Conservation (phyloP, 2,888 invertebrate species). For the Ormyrus rosae region DNA sequence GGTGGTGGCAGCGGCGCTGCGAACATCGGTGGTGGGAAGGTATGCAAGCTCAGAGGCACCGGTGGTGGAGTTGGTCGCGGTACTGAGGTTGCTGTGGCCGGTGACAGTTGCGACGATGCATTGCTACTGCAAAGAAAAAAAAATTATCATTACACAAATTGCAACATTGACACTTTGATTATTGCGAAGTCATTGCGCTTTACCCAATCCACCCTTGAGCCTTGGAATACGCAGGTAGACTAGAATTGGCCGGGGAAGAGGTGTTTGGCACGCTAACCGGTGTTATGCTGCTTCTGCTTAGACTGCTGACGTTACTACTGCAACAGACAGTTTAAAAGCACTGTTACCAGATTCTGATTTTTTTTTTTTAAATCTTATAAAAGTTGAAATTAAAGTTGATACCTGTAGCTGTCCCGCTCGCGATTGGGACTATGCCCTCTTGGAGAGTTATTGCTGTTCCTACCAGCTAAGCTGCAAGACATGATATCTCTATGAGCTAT, state of each 20-base stretch:
- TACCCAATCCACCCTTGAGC: conserved; percentile 76
- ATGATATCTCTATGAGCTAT: conserved; percentile 77
- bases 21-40: conserved; percentile 82
- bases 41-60: conserved; percentile 77
- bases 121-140: conserved; percentile 66
- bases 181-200: conserved; percentile 17
- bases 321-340: conserved; percentile 64
- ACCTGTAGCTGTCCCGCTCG: conserved; percentile 93
- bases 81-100: conserved; percentile 77
- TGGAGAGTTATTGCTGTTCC: conserved; percentile 84
- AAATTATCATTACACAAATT: background rate
- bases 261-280: conserved; percentile 78
- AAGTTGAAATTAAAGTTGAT: conserved; percentile 59
- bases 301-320: conserved; percentile 90
- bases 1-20: conserved; percentile 81
- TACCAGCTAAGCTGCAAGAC: conserved; percentile 75
- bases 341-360: conserved; percentile 2
- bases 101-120: conserved; percentile 75
- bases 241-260: conserved; percentile 78
- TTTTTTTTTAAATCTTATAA: background rate
- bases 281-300: conserved; percentile 85
- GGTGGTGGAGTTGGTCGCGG: conserved; percentile 79
- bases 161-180: background rate
- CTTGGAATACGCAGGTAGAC: conserved; percentile 78
- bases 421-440: conserved; percentile 87